phyloP scores from a whole-genome alignment of 2,888 invertebrate species.

The Lasioglossum zephyrum region DNA sequence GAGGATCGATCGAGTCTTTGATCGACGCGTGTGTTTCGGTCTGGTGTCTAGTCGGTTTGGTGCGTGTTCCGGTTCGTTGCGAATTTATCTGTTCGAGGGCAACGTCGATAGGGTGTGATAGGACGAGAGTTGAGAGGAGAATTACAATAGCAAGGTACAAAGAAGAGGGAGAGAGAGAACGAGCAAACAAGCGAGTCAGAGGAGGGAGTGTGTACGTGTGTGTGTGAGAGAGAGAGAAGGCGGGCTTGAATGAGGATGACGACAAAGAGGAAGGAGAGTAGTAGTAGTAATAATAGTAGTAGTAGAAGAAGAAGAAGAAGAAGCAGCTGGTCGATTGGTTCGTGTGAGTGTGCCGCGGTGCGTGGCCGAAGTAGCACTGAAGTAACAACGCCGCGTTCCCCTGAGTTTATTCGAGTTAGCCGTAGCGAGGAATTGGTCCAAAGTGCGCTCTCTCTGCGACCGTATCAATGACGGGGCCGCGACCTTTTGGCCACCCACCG shows the following conservation, averaged over 20 bases:
- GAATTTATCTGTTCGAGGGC: background rate
- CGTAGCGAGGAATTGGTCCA: conserved; percentile 79
- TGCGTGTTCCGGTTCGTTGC: background rate
- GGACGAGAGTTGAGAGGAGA: background rate
- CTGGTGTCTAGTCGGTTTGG: background rate
- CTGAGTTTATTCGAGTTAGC: conserved; percentile 80
- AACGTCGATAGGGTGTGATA: background rate
- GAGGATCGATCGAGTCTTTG: background rate
- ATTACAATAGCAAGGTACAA: background rate
- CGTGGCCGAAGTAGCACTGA: conserved; percentile 81
- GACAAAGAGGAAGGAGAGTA: background rate
- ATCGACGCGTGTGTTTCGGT: conserved; percentile 11
- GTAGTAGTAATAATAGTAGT: background rate
- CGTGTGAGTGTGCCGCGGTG: conserved; percentile 73
- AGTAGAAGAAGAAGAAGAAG: background rate
- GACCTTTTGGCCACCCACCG: conserved; percentile 71
- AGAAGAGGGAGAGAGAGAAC: conserved; percentile 6
- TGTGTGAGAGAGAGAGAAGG: background rate
- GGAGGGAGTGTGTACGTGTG: background rate
- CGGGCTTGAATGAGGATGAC: background rate
- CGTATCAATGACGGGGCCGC: conserved; percentile 80
- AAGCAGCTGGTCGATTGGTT: conserved; percentile 3
- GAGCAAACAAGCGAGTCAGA: conserved; percentile 8
- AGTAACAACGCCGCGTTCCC: conserved; percentile 74
- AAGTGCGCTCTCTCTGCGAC: conserved; percentile 77